Evolutionary conservation across 2,888 invertebrate species (phyloP), one percentile per base, ranked within the genome.

Genomic region (Temnothorax unifasciatus): DNA sequence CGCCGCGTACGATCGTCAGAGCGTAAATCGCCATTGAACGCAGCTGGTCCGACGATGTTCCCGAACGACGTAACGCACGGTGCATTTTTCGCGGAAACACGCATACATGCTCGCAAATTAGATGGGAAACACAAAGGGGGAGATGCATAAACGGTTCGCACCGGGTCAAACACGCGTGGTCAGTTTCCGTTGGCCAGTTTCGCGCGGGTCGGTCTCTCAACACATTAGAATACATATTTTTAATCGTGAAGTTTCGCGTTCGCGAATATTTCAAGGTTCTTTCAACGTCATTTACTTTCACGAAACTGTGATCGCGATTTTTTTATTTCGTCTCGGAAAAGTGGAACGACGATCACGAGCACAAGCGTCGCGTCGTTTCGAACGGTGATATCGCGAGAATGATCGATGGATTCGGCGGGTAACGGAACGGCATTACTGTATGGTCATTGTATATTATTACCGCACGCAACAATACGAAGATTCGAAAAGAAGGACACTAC

Each of bases 11-110:
- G 86, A 44, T 86, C 86, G 87, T 68, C 68, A 71, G 89, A 89
- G 89, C 89, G 86, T 87, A 86, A 89, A 87, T 87, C 76, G 82
- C 74, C 54, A 85, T 61, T 69, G 57, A 69, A 64, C 11, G 41
- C 57, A 69, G 21, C 21, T 82, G 85, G 59, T 52, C 15, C 50
- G 29, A 29, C 21, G 34, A 6, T 47, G 34, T 47, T 81, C 71
- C 15, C 41, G 29, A 54, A 77, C 66, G 54, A 38, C 9, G 34
- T 44, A 57, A 69, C 38, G 18, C 57, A 25, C 41, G 57, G n/a
- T 8, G 47, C 21, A 18, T 54, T 29, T 44, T 47, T 71, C 13
- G 21, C 54, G 47, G 66, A 71, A 59, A 18, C 34, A n/a, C n/a
- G 25, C 44, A 25, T 11, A 50, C 13, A 18, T 25, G 44, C 38